Evolutionary conservation across 2,113 vertebrate species (phyloP).

Genomic region (Perccottus glenii): DNA sequence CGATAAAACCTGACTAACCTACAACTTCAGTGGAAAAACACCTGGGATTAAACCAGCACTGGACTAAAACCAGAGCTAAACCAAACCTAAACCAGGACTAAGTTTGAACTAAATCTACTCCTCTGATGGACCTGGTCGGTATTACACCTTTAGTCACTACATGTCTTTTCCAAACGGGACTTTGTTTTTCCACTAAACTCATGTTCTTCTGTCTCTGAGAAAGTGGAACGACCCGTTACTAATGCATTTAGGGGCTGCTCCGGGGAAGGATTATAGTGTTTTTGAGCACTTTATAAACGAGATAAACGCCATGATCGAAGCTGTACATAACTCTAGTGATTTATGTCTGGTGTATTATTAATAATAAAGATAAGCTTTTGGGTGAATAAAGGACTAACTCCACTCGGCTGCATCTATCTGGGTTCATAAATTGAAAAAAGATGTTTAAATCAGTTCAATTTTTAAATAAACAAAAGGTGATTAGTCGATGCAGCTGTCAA

Average conservation of each 20-base stretch:
- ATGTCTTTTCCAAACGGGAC: no score
- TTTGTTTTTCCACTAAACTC: background rate
- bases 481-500: no score
- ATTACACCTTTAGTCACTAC: no score
- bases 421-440: background rate
- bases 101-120: no score
- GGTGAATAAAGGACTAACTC: conserved; percentile 69
- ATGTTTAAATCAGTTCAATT: no score
- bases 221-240: background rate
- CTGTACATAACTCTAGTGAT: conserved; percentile 65
- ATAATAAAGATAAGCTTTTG: conserved; percentile 43
- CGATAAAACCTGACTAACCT: no score
- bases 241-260: conserved; percentile 10
- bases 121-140: no score
- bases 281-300: conserved; percentile 57
- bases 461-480: no score
- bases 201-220: background rate
- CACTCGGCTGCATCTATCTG: conserved; percentile 7
- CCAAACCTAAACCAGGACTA: no score
- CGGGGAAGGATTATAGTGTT: conserved; percentile 21
- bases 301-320: conserved; percentile 6
- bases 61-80: no score
- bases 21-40: no score
- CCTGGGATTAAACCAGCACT: no score
- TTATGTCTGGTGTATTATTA: conserved; percentile 50